These are phyloP conservation scores for Prinia subflava DNA, from an alignment of 2,113 vertebrate species.

Conservation along the genomic window DNA sequence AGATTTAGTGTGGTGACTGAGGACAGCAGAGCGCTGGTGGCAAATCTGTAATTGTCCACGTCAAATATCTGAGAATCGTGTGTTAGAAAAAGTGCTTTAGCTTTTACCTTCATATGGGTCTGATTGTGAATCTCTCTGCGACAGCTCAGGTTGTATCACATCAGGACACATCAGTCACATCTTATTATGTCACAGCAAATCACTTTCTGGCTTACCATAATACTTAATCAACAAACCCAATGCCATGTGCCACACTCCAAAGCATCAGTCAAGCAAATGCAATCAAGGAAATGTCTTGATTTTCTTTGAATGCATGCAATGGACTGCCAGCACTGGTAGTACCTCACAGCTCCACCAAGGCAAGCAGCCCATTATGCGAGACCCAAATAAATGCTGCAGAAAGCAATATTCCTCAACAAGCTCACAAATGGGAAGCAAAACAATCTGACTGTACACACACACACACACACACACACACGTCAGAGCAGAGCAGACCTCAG, in stretches of 20 bases:
- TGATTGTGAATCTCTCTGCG: conserved; percentile 9
- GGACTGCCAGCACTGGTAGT: background rate
- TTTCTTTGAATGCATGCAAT: background rate
- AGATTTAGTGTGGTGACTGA: conserved; percentile 60
- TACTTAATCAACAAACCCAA: conserved; percentile 30
- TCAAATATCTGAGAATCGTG: conserved; percentile 41
- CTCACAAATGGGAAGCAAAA: background rate
- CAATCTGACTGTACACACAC: background rate
- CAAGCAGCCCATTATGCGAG: background rate
- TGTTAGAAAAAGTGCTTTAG: conserved; percentile 45
- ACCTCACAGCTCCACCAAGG: background rate
- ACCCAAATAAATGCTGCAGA: background rate
- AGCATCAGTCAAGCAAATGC: conserved; percentile 18
- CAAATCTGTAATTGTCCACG: conserved; percentile 59
- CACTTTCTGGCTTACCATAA: conserved; percentile 21
- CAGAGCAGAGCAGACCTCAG: background rate
- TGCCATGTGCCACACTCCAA: background rate
- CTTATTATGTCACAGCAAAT: background rate
- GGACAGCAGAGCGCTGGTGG: conserved; percentile 28
- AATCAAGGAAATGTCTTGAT: background rate
- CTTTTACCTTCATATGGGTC: conserved; percentile 12
- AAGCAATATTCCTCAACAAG: background rate
- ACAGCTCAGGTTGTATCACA: background rate
- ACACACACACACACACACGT: background rate
- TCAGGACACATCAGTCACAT: conserved; percentile 22